A percentile compares a stretch with the other conserved stretches of the same genome.
These are phyloP conservation scores for Muscicapa striata DNA, from an alignment of 2,797 vertebrate species.

Conservation along the genomic window DNA sequence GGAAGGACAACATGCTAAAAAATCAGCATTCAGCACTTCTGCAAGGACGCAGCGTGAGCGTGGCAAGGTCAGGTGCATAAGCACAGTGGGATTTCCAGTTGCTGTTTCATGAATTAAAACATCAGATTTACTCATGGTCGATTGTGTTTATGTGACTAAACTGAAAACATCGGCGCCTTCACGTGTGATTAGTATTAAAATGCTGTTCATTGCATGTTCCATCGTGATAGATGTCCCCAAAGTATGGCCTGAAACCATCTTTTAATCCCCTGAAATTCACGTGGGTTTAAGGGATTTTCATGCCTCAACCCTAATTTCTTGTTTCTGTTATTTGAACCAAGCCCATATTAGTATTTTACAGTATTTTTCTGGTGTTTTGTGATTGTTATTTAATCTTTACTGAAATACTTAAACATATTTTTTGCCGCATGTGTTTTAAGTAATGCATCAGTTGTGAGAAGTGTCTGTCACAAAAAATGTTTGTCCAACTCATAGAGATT, in stretches of 20 bases:
- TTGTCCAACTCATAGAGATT: not conserved
- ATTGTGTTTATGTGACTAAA: not conserved
- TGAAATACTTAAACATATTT: not conserved
- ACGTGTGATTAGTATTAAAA: not conserved
- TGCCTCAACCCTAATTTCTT: not conserved
- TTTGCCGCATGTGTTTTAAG: not conserved
- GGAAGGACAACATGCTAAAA: not conserved
- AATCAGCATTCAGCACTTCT: conserved; percentile 55
- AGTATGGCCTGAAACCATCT: not conserved
- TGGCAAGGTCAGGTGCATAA: conserved; percentile 39
- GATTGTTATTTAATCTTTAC: not conserved
- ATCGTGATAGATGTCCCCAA: not conserved
- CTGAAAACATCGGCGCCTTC: not conserved
- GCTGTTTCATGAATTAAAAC: conserved; percentile 5
- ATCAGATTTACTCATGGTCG: not conserved
- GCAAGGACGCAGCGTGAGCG: not conserved
- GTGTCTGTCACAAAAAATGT: not conserved
- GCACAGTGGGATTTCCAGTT: conserved; percentile 2
- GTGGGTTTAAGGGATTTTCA: not conserved
- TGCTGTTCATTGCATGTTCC: not conserved
- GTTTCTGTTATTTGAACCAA: not conserved
- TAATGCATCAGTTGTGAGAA: not conserved
- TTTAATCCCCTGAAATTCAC: conserved; percentile 6
- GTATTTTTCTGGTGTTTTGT: not conserved
- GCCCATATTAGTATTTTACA: not conserved